Base-by-base conservation (phyloP, 2,113 vertebrate species). In the Amphiprion percula region DNA sequence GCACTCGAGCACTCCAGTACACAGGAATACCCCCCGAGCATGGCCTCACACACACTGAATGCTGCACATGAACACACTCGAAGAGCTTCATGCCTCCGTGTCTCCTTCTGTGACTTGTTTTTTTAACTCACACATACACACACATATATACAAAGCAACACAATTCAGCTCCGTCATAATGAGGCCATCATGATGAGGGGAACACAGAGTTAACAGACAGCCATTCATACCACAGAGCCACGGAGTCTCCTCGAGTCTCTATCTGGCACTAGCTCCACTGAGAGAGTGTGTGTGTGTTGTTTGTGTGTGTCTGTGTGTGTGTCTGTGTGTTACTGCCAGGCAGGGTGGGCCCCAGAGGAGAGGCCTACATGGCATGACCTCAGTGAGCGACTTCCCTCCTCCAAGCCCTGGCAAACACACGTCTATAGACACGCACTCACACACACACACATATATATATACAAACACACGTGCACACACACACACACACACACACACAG, bases 341-440 rank as follows among this genome's bases (percentile, higher is more conserved):
- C 73, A 71, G 88, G 87, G 86, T 84, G 80, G 85, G 87, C 84
- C 83, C 74, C 71, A 80, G 65, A 68, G 75, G 49, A 88, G 75
- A 88, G 66, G 76, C 50, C 86, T 83, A 23, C 68, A 88, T 90
- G 81, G 81, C 75, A 90, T 91, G 90, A 90, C 88, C 91, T 91
- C 91, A 91, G 69, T 24, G 0, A 81, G 80, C 85, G 79, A 85
- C 76, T 82, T 82, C 62, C 85, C 88, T 88, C 79, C 86, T 88
- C 59, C 67, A 85, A 61, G 30, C 64, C 60, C 69, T 85, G 75
- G 77, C 79, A 77, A 74, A 30, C 64, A 76, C 59, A 56, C 73
- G 21, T 21, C 21, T 21, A 21, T 21, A 21, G 21, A 60, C 62
- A 41, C 70, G 70, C 58, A 65, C 64, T 79, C 67, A 83, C 67